Base-by-base conservation (phyloP, 2,113 vertebrate species). In the Butastur rufipennis region DNA sequence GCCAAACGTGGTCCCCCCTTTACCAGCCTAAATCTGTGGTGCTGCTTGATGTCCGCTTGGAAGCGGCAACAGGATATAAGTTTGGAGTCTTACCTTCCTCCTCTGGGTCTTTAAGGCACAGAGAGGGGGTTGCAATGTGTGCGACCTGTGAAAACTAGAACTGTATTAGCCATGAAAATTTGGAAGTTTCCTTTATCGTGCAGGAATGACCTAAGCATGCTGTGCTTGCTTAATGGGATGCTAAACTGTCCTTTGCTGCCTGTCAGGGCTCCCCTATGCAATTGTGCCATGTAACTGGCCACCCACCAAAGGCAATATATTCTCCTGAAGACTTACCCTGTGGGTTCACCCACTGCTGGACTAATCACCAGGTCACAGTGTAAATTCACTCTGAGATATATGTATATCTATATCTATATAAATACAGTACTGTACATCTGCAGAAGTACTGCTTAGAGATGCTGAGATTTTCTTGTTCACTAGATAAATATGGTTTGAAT, bases 321-420 rank as follows among this genome's bases (percentile, higher is more conserved):
- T 93, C 90, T 90, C 45, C 72, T 90, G 94, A 82, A 96, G 89
- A 86, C 93, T 95, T 96, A 62, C 50, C 32, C 78, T 81, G 56
- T 89, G 96, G 95, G 97, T 94, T 96, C 52, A 53, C 40, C 79
- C 89, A 55, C 80, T 43, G 43, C 92, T 97, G 97, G 93, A 97
- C 91, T 91, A 97, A 98, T 92, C 89, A 92, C 93, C 95, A 91
- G 84, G 70, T 97, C 86, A 95, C 90, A 95, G 68, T 98, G 98
- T 98, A 98, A 97, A 98, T 98, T 98, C 97, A 96, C 96, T 96
- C 96, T 95, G 93, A 96, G 91, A 97, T 96, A 94, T 97, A 80
- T 97, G 72, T 98, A 66, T 98, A 88, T 97, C 96, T 97, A 61
- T 95, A 96, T 81, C 92, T 96, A 97, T 97, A 97, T 93, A 95